Conservation (phyloP, 1,140 invertebrate species). For the Pseudomyrmex flavicornis region DNA sequence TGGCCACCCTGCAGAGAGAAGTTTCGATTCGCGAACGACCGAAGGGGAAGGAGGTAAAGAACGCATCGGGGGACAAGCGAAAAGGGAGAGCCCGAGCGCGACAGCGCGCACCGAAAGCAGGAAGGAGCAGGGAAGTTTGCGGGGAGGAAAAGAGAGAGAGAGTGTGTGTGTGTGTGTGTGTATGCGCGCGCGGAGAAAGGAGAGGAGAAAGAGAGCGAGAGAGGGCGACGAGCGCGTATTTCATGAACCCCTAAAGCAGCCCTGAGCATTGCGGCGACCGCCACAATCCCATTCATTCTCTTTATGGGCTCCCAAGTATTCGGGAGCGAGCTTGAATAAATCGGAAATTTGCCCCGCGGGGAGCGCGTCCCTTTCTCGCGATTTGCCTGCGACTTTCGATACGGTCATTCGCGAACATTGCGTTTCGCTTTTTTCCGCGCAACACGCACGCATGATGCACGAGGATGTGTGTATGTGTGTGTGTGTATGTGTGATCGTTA, state of each 20-base stretch:
- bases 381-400: slow-evolving; percentile 71
- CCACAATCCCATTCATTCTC: slow-evolving; percentile 83
- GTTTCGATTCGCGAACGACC: slow-evolving; percentile 71
- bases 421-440: slow-evolving; percentile 4
- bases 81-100: slow-evolving; percentile 29
- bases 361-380: slow-evolving; percentile 50
- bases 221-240: slow-evolving; percentile 76
- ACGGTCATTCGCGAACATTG: slow-evolving; percentile 62
- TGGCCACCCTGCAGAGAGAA: slow-evolving; percentile 78
- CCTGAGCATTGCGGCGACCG: slow-evolving; percentile 77
- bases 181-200: slow-evolving; percentile 6
- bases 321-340: slow-evolving; percentile 82
- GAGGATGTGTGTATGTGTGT: no score
- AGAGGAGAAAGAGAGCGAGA: slow-evolving; percentile 54
- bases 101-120: slow-evolving; percentile 45
- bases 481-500: background rate
- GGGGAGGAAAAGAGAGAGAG: slow-evolving; percentile 34
- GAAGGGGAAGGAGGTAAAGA: slow-evolving; percentile 51
- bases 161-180: background rate
- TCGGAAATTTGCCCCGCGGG: slow-evolving; percentile 78
- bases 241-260: slow-evolving; percentile 81
- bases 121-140: slow-evolving; percentile 36
- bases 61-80: slow-evolving; percentile 40
- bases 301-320: slow-evolving; percentile 83
- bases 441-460: slow-evolving; percentile 33